Evolutionary conservation across 37 sponge, comb jelly and placozoan genomes (phyloP).

Genomic region (Beroe forskalii): DNA sequence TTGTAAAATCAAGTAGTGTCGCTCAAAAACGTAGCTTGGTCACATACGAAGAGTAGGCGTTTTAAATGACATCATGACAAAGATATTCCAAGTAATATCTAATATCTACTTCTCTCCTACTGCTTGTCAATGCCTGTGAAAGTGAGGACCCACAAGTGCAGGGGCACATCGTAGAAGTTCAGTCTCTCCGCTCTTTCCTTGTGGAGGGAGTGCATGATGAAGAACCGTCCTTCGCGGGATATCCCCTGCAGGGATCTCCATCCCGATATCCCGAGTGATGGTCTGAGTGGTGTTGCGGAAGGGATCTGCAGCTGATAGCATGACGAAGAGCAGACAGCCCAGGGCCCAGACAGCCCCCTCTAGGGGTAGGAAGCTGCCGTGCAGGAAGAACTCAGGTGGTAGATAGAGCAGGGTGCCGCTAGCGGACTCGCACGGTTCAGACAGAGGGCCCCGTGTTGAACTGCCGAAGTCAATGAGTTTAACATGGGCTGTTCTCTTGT

Average conservation of each 20-base stretch:
- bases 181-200: conserved; percentile 30
- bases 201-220: background rate
- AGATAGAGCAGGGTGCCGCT: conserved; percentile 42
- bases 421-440: background rate
- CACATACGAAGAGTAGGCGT: too few relatives aligned
- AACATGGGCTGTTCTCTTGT: conserved; percentile 3
- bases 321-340: conserved; percentile 26
- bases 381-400: background rate
- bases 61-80: too few relatives aligned
- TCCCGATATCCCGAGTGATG: background rate
- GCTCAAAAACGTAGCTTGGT: too few relatives aligned
- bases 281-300: background rate
- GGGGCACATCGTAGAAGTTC: background rate
- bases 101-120: too few relatives aligned
- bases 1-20: background rate
- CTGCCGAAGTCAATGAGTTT: conserved; percentile 45
- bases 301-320: background rate
- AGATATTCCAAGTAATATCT: too few relatives aligned
- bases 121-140: too few relatives aligned
- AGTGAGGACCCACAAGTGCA: conserved; percentile 42
- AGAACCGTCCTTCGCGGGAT: background rate
- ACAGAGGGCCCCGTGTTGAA: conserved; percentile 4
- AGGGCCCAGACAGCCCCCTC: conserved; percentile 3
- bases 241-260: background rate
- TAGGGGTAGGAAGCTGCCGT: background rate